These are phyloP conservation scores for Anorthoa munda DNA, from an alignment of 2,888 invertebrate genomes.

Conservation along the genomic window DNA sequence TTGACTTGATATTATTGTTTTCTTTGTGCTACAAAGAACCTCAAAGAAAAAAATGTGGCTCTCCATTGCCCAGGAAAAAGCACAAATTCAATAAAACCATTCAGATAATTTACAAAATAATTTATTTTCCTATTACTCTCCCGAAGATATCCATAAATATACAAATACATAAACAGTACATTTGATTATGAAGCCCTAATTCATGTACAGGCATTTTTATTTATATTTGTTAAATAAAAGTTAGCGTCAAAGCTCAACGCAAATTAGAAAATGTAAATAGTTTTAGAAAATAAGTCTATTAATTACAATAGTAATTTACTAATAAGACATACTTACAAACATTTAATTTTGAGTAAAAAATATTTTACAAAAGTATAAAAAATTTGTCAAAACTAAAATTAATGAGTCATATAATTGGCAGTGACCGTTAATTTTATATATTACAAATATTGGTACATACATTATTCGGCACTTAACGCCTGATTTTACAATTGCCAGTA, in stretches of 20 bases:
- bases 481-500: constrained; percentile 35
- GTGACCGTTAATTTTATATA: constrained; percentile 40
- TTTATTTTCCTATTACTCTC: constrained; percentile 72
- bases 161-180: constrained; percentile 48
- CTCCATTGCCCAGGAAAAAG: no score
- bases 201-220: constrained; percentile 26
- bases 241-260: constrained; percentile 30
- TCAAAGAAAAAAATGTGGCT: no score
- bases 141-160: constrained; percentile 59
- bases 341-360: constrained; percentile 21
- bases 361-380: constrained; percentile 44
- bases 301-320: constrained; percentile 29
- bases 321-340: constrained; percentile 19
- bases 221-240: constrained; percentile 35
- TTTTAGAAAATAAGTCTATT: constrained; percentile 21
- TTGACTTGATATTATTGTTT: no score
- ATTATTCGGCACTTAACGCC: constrained; percentile 23
- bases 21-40: no score
- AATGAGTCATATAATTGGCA: constrained; percentile 55
- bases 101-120: constrained; percentile 65
- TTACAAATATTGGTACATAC: constrained; percentile 37
- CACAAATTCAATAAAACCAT: constrained; percentile 7
- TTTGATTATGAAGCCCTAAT: constrained; percentile 40
- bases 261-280: constrained; percentile 24
- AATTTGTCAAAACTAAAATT: constrained; percentile 25